phyloP scores from a whole-genome alignment of 1,140 invertebrate genomes.

The Antheraea mylitta region DNA sequence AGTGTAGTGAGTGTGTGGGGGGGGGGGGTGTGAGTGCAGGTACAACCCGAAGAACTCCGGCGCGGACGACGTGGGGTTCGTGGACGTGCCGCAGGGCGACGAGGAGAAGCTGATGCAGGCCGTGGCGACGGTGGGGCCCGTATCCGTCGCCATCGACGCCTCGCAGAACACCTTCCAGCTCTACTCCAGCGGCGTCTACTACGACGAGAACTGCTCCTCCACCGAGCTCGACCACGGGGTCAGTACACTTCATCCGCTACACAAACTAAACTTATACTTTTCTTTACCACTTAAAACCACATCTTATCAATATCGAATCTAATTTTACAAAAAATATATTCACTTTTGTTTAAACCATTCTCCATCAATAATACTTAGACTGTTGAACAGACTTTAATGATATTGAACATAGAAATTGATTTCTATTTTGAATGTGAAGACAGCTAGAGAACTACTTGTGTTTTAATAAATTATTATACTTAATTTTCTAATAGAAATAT shows the following conservation, averaged over 20 bases:
- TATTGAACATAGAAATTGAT: too few species aligned
- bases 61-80: constrained; percentile 91
- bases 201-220: constrained; percentile 83
- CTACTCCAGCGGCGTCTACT: constrained; percentile 82
- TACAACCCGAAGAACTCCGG: constrained; percentile 87
- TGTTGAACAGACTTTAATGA: too few species aligned
- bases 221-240: constrained; percentile 92
- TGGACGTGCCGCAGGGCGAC: constrained; percentile 89
- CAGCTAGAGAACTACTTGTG: too few species aligned
- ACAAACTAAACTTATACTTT: too few species aligned
- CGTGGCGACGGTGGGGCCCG: constrained; percentile 93
- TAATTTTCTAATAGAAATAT: too few species aligned
- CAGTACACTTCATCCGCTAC: constrained; percentile 61
- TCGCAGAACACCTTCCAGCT: constrained; percentile 85
- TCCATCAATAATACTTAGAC: too few species aligned
- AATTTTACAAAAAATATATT: too few species aligned
- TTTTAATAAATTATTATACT: too few species aligned
- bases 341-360: too few species aligned
- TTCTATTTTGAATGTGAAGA: too few species aligned
- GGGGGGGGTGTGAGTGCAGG: constrained; percentile 35
- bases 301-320: too few species aligned
- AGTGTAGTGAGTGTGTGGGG: not conserved
- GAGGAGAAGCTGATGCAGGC: constrained; percentile 88
- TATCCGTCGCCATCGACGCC: constrained; percentile 96
- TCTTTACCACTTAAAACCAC: too few species aligned